Evolutionary conservation across 2,113 vertebrate genomes (phyloP), one percentile per base, ranked within the genome.

Genomic region (chimpanzee (Pan troglodytes)): DNA sequence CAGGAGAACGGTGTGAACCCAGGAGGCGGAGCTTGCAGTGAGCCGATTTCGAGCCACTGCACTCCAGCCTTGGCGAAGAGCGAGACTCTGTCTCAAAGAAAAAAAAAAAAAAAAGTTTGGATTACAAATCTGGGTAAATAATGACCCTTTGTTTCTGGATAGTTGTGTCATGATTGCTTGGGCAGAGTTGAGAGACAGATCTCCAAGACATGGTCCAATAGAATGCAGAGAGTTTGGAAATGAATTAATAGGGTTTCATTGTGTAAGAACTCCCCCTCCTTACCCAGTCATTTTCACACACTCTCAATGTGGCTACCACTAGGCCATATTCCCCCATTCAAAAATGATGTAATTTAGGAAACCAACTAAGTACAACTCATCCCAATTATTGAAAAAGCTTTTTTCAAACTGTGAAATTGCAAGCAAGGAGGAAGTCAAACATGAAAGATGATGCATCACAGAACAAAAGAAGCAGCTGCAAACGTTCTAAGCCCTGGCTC

Each of bases 231-330:
- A 30, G 25, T 12, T 20, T 20, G 18, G 8, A 14, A 32, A 27
- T 32, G 30, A 38, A 12, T 89, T 16, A 57, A 13, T 1, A 11
- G 68, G 20, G 23, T 22, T 12, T 22, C 14, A 2, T 6, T 3
- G 3, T 5, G 11, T 25, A 18, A 23, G 35, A n/a, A 48, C 25
- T 8, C 2, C 4, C 25, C 5, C 11, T 17, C 22, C 25, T 23
- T 22, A 27, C 35, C 13, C 30, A 43, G 5, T 14, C 22, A 14
- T 38, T 68, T 35, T 55, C 45, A 35, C 35, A 43, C 6, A n/a
- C 18, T 0, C 1, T 45, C 45, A 3, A 0, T 2, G 0, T 27
- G 94, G 20, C 32, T 55, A 6, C 30, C 22, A 5, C 7, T 5
- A 10, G 35, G 55, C 30, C 11, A 1, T 2, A 2, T 8, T n/a